Base-by-base conservation (phyloP, 2,113 vertebrate genomes). In the Reinhardtius hippoglossoides region DNA sequence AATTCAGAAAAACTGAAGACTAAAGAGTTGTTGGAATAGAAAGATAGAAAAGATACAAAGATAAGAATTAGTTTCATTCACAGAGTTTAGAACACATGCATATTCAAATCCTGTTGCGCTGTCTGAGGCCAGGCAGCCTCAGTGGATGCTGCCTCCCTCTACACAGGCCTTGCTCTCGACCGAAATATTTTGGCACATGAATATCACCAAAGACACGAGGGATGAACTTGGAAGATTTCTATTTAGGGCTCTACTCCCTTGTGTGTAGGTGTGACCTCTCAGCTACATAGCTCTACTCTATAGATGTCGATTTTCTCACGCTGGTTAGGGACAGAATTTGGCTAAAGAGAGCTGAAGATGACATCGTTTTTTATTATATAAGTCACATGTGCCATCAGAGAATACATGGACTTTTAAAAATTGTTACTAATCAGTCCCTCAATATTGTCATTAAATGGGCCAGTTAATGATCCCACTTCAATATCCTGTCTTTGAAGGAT, bases 181-280 rank as follows among this genome's bases (percentile, higher is more conserved):
- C 50, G 50, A 71, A 50, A 71, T 64, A 80, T 66, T 27, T 54
- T 80, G 84, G 72, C 72, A 55, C 23, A 77, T 14, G 50, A 71
- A 44, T 70, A 40, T 35, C 44, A 75, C 50, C 55, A 23, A 68
- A 76, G 72, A 79, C 71, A 60, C n/a, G 3, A 26, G 56, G 77
- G 73, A 67, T 70, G 54, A 61, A 74, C 58, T 81, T 50, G 46
- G 66, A 64, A n/a, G 26, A 48, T 73, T 74, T 72, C 71, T 79
- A 71, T 84, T 87, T 76, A 40, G 26, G 55, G 58, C 81, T 72
- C 26, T 26, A 78, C 66, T 81, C 77, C 80, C 68, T 31, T 0
- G 20, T 73, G 63, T 78, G 52, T 69, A 72, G 71, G 81, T 76
- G 67, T 37, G 70, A 80, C 73, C 78, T 58, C 67, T 78, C 23